Conservation (phyloP, 2,797 vertebrate species). For the Chelonia mydas region DNA sequence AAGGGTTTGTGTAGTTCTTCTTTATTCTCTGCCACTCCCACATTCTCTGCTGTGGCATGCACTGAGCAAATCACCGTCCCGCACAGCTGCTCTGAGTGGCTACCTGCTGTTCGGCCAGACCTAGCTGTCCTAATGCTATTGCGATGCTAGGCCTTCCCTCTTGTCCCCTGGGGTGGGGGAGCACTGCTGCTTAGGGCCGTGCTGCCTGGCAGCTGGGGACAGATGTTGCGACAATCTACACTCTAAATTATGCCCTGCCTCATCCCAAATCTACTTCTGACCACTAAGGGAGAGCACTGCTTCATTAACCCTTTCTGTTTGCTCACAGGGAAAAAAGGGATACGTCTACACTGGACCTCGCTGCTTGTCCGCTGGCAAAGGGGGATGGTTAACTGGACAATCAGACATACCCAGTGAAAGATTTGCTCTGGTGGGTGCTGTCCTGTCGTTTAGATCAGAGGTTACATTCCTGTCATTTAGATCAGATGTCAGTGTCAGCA, state of each 20-base stretch:
- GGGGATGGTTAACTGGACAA: neutral
- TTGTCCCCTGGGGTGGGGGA: neutral
- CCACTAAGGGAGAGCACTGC: neutral
- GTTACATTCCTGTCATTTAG: neutral
- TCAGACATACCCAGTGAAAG: rapidly evolving
- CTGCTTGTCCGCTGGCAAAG: neutral
- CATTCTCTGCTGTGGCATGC: neutral
- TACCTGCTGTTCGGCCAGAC: neutral
- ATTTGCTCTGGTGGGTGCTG: neutral
- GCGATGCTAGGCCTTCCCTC: neutral
- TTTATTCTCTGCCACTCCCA: neutral
- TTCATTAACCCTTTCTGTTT: neutral
- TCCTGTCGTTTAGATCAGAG: neutral
- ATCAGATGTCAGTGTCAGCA: neutral
- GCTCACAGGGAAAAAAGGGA: neutral
- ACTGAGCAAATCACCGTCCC: neutral
- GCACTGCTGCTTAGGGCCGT: rapidly evolving
- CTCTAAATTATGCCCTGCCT: neutral
- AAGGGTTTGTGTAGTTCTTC: neutral
- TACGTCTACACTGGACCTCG: rapidly evolving
- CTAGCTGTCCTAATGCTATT: neutral
- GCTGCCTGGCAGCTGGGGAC: neutral
- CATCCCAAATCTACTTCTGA: neutral
- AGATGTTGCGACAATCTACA: rapidly evolving
- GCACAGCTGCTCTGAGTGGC: neutral